phyloP scores from a whole-genome alignment of 2,888 invertebrate genomes.

The Diarsia mendica region DNA sequence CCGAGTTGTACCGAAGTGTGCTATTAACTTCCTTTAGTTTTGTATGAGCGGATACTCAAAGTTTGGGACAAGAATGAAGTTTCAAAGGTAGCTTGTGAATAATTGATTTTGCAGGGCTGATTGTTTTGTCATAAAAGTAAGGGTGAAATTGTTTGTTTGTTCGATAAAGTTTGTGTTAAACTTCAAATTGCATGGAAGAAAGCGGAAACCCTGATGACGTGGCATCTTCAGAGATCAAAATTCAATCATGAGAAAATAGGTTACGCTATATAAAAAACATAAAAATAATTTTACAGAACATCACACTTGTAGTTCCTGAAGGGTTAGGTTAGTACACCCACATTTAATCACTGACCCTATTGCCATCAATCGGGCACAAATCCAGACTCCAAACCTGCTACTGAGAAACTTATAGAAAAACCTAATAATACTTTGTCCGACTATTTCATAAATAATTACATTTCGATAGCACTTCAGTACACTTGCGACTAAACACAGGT shows the following conservation, averaged over 20 bases:
- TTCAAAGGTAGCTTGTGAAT: constrained; percentile 16
- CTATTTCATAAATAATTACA: constrained; percentile 52
- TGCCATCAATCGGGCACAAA: too few relatives aligned
- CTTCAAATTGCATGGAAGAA: background rate
- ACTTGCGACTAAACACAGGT: constrained; percentile 54
- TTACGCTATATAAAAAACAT: background rate
- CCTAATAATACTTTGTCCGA: too few relatives aligned
- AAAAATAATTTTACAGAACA: background rate
- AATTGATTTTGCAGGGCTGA: background rate
- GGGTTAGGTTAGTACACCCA: too few relatives aligned
- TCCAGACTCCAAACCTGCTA: too few relatives aligned
- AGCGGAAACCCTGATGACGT: background rate
- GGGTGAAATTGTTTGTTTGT: background rate
- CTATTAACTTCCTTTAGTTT: constrained; percentile 56
- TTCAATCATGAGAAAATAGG: too few relatives aligned
- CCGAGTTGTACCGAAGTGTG: constrained; percentile 40
- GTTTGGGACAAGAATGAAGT: constrained; percentile 33
- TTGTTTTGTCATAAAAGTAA: constrained; percentile 10
- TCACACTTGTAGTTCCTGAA: too few relatives aligned
- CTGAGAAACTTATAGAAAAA: too few relatives aligned
- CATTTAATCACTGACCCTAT: too few relatives aligned
- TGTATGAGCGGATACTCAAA: constrained; percentile 30
- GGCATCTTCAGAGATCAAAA: background rate
- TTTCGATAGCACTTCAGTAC: constrained; percentile 49
- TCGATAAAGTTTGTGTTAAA: background rate